phyloP scores from a whole-genome alignment of 2,113 vertebrate genomes.

The Burhinus bistriatus region DNA sequence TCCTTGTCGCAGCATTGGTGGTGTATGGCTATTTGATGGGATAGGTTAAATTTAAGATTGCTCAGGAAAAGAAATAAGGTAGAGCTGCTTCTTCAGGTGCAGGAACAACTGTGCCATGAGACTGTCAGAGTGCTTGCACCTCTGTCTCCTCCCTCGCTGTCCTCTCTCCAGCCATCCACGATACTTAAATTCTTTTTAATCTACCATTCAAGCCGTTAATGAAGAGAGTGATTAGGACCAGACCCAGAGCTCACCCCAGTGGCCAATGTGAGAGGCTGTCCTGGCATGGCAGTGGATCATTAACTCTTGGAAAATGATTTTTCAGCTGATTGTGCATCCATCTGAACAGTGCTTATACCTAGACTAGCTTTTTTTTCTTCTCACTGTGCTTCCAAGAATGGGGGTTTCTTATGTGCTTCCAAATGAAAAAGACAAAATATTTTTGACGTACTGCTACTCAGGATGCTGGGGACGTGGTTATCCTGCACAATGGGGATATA shows the following conservation, averaged over 20 bases:
- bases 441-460: background rate
- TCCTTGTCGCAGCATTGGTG: background rate
- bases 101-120: rapidly evolving
- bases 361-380: background rate
- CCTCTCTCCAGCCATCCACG: background rate
- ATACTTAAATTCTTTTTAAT: background rate
- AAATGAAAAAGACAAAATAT: background rate
- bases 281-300: background rate
- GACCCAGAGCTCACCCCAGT: background rate
- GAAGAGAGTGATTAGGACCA: background rate
- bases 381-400: background rate
- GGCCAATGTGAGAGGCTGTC: background rate
- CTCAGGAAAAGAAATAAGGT: background rate
- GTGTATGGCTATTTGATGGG: background rate
- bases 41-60: background rate
- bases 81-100: background rate
- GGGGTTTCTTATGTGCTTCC: background rate
- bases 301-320: background rate
- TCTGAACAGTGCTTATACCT: background rate
- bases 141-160: rapidly evolving
- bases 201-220: background rate
- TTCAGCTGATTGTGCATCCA: background rate
- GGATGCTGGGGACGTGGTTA: background rate
- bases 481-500: background rate
- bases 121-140: background rate